Evolutionary conservation across 1,140 invertebrate genomes (phyloP), one percentile per base, ranked within the genome.

Genomic region (Popillia japonica): DNA sequence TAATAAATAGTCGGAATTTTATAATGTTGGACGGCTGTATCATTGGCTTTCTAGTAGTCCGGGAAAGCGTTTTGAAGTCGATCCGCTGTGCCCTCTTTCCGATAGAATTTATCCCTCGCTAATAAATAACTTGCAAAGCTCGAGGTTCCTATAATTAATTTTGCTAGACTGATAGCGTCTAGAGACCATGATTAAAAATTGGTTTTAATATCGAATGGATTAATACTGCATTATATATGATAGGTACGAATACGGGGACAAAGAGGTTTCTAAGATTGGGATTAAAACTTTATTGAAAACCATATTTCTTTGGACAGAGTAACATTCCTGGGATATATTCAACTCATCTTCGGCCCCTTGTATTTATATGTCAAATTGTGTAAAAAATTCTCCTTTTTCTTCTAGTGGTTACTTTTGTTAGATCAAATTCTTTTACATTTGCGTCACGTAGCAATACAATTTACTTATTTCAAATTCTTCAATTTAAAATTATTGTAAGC

Each of bases 1-100:
- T 68, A 68, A 68, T 68, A 68, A 27, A 68, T 68, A 68, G 61
- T 22, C 22, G 20, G 61, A 68, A 68, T 68, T 68, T 68, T 68
- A 68, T 68, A 68, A 68, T 68, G 27, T 20, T 7, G 61, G 22
- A 27, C 61, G 7, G 20, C 8, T 22, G 61, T 64, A 64, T 11
- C 17, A 64, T 27, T 64, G 61, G 61, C 22, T 68, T 14, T 23
- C 10, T 14, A 11, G 27, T 34, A 22, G 6, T 55, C 48, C 48
- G 14, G 2, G 11, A 55, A 34, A 1, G 27, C 27, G 27, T 34
- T 34, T 34, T 17, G 44, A 48, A 48, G 44, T 34, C 17, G 22
- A 68, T 23, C 9, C 11, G 61, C 10, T 27, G 0, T 20, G 61
- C 27, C 11, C 61, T 68, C 61, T 68, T 68, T 34, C 61, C 61